Percentiles rank a stretch among this genome's conserved stretches.
Conservation (phyloP, 2,113 vertebrate species). For the Barbus barbus region DNA sequence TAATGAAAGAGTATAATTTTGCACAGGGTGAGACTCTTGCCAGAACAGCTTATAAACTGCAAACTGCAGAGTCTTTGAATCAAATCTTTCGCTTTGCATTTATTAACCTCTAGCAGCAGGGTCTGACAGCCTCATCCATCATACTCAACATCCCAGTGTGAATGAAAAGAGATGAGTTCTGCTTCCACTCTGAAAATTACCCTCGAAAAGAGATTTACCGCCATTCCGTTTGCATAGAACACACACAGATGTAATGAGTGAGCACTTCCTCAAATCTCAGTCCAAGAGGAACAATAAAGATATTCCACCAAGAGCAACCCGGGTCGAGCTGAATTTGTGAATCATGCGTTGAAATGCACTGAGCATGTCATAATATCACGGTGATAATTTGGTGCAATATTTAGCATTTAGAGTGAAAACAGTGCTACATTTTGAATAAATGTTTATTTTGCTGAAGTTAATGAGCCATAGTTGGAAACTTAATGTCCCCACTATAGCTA, state of each 20-base stretch:
- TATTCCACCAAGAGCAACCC: background rate
- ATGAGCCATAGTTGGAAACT: background rate
- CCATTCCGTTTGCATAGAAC: background rate
- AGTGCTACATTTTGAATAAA: background rate
- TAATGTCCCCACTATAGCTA: background rate
- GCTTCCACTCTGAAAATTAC: slow-evolving; percentile 9
- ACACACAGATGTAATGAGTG: background rate
- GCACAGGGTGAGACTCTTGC: background rate
- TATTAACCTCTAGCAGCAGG: background rate
- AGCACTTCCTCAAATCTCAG: background rate
- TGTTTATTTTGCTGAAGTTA: background rate
- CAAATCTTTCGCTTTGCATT: background rate
- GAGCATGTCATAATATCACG: background rate
- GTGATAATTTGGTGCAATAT: background rate
- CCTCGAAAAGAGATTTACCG: slow-evolving; percentile 6
- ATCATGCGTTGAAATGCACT: background rate
- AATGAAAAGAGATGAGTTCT: slow-evolving; percentile 27
- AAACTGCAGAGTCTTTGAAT: background rate
- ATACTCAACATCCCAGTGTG: slow-evolving; percentile 9
- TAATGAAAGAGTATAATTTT: background rate
- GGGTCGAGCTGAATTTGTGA: background rate
- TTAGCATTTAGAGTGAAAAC: background rate
- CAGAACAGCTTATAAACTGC: background rate
- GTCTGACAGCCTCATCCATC: slow-evolving; percentile 23
- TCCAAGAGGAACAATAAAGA: background rate